Conservation (phyloP, 2,888 invertebrate species). For the Aporophyla lueneburgensis region DNA sequence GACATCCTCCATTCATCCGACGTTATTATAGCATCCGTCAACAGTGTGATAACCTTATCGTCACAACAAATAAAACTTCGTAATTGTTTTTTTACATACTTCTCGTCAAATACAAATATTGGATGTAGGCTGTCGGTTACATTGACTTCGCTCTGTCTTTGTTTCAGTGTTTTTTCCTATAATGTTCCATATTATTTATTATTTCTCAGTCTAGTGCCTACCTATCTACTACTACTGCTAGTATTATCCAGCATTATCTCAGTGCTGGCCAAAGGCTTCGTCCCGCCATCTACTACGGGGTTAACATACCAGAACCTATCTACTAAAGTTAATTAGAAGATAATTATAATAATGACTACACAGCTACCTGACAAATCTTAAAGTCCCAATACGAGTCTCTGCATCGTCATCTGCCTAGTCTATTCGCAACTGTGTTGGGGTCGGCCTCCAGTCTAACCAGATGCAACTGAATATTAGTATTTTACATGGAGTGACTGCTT, state of each 20-base stretch:
- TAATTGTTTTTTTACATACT: conserved; percentile 29
- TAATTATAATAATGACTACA: conserved; percentile 6
- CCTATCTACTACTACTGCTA: no score
- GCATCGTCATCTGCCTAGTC: no score
- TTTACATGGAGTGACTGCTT: background rate
- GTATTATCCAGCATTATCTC: no score
- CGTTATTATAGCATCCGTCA: conserved; percentile 38
- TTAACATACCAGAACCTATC: background rate
- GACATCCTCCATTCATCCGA: conserved; percentile 16
- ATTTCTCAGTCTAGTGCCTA: background rate
- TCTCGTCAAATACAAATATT: conserved; percentile 41
- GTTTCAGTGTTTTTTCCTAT: conserved; percentile 10
- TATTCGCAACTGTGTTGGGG: background rate
- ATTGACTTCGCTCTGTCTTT: conserved; percentile 25
- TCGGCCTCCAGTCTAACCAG: background rate
- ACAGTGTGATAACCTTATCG: conserved; percentile 51
- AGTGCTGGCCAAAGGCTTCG: no score
- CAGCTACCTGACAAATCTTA: background rate
- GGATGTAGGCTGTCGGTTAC: conserved; percentile 25
- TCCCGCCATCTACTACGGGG: no score
- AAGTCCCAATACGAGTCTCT: background rate
- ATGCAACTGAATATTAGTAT: no score
- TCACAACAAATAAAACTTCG: conserved; percentile 19
- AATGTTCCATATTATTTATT: background rate
- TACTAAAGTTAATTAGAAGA: conserved; percentile 5